A percentile compares a stretch with the other conserved stretches of the same genome.
Conservation (phyloP, 2,888 invertebrate genomes). For the Andrena bicolor region DNA sequence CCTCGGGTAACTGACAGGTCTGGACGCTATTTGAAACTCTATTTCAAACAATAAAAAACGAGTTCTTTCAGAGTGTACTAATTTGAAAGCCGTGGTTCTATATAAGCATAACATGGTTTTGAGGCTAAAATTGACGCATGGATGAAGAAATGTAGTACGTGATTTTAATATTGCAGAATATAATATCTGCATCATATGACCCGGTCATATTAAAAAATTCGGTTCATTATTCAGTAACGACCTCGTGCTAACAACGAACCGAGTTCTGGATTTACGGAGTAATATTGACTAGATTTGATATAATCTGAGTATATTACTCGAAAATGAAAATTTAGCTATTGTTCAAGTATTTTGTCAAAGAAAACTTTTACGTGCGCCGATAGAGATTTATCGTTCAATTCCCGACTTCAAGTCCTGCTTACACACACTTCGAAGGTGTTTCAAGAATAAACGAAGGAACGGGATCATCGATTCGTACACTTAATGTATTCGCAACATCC, state of each 20-base stretch:
- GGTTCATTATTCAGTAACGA: too few relatives aligned
- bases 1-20: neutral
- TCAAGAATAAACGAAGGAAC: conserved; percentile 43
- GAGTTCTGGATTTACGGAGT: too few relatives aligned
- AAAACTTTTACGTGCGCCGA: neutral
- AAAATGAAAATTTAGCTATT: too few relatives aligned
- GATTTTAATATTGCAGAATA: too few relatives aligned
- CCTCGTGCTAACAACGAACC: too few relatives aligned
- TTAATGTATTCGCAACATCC: conserved; percentile 62
- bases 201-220: too few relatives aligned
- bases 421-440: conserved; percentile 53
- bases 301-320: too few relatives aligned
- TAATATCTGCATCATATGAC: too few relatives aligned
- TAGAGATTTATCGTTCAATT: neutral
- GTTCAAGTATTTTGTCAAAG: neutral
- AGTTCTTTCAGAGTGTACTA: neutral
- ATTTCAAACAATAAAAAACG: neutral
- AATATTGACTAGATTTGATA: too few relatives aligned
- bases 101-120: neutral
- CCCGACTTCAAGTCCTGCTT: conserved; percentile 10
- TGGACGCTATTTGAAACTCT: conserved; percentile 4
- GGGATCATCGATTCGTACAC: conserved; percentile 38
- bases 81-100: neutral
- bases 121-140: too few relatives aligned
- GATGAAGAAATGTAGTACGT: too few relatives aligned